Base-by-base conservation (phyloP, 2,888 invertebrate species). In the Sarcophaga carnaria region DNA sequence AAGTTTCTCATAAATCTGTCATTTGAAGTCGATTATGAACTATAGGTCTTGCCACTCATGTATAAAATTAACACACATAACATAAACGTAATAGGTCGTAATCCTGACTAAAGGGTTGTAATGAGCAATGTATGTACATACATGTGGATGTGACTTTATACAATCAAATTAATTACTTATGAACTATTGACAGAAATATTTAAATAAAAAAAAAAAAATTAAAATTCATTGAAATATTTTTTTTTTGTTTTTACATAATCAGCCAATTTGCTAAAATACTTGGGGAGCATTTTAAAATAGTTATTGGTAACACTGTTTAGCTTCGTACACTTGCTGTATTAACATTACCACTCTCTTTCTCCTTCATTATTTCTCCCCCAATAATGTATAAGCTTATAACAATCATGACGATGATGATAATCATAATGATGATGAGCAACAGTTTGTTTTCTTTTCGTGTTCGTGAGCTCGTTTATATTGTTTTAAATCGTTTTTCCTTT, bases 341-440 rank as follows among this genome's bases (percentile, higher is more conserved):
- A 20, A 54, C 12, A 76, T 63, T 49, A 62, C 27, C 60, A 25
- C 64, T 72, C 22, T 37, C 49, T 62, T 62, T 49, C n/a, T 63
- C 67, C 45, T 49, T 20, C 4, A 63, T 47, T 3, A n/a, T 20
- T 47, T 79, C 47, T 74, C 45, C 74, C 20, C 63, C 59, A 74
- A 74, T 27, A 12, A 20, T 37, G 49, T 37, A 49, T 27, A 17
- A 14, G 49, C 14, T 49, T 49, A 4, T 14, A 49, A 49, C 49
- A 49, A 54, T 54, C 14, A 25, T 25, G n/a, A 25, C 22, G 45
- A 71, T 49, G 14, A 81, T 79, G 45, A 72, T 74, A 20, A 49
- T 80, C 69, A 80, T 82, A 67, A 71, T 72, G 59, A 76, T 69
- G 59, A 84, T 75, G 79, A 87, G 81, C 82, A 87, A 80, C 82